phyloP scores from a whole-genome alignment of 2,888 invertebrate species.

The Sesia bembeciformis region DNA sequence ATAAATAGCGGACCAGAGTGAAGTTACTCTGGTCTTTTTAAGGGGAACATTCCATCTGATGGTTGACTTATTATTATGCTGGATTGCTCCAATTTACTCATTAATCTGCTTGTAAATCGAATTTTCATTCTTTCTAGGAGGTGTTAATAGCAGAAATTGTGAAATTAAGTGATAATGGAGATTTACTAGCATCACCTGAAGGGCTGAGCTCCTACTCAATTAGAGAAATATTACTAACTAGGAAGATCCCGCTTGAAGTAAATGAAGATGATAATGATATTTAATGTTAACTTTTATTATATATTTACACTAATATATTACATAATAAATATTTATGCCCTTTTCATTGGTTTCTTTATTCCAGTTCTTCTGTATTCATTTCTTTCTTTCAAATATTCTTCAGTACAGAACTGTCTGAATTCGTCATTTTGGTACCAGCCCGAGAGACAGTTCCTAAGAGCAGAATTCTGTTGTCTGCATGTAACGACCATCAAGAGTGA shows the following conservation, averaged over 20 bases:
- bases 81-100: too few relatives aligned
- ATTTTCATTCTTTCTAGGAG: slow-evolving; percentile 65
- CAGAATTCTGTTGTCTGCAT: slow-evolving; percentile 82
- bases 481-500: slow-evolving; percentile 81
- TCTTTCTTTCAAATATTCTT: slow-evolving; percentile 87
- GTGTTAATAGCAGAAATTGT: slow-evolving; percentile 78
- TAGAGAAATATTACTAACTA: slow-evolving; percentile 77
- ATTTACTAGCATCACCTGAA: slow-evolving; percentile 47
- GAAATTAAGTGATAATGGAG: slow-evolving; percentile 23
- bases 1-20: too few relatives aligned
- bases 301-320: slow-evolving; percentile 31
- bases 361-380: slow-evolving; percentile 89
- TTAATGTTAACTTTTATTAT: slow-evolving; percentile 14
- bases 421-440: slow-evolving; percentile 85
- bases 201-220: slow-evolving; percentile 74
- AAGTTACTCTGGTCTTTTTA: too few relatives aligned
- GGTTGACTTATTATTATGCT: too few relatives aligned
- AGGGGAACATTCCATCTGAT: too few relatives aligned
- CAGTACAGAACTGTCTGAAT: slow-evolving; percentile 82
- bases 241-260: slow-evolving; percentile 64
- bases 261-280: slow-evolving; percentile 44
- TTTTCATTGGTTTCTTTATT: slow-evolving; percentile 72
- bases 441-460: slow-evolving; percentile 80
- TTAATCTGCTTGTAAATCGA: too few relatives aligned
- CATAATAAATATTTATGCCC: slow-evolving; percentile 40